Conservation (phyloP, 2,888 invertebrate species). For the Graphium colonna region DNA sequence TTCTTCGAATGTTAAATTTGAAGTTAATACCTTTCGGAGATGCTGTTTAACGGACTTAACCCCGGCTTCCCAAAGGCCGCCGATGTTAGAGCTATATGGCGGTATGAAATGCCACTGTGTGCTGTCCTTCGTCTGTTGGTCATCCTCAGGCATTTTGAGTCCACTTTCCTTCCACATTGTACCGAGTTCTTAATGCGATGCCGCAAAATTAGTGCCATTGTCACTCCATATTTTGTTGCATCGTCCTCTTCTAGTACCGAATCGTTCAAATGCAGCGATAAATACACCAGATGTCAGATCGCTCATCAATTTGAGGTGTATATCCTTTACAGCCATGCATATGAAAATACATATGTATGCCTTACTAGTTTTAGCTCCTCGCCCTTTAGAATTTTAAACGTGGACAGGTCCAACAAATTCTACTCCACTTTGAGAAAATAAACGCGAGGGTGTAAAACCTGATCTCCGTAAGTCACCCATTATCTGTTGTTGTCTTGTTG, state of each 20-base stretch:
- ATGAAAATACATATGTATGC: not conserved
- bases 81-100: too few species aligned
- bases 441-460: slow-evolving; percentile 17
- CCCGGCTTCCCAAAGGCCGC: slow-evolving; percentile 33
- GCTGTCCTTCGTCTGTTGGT: too few species aligned
- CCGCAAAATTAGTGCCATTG: slow-evolving; percentile 3
- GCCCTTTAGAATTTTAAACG: not conserved
- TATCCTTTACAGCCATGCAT: not conserved
- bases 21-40: slow-evolving; percentile 22
- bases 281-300: not conserved
- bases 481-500: too few species aligned
- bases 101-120: too few species aligned
- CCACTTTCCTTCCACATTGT: not conserved
- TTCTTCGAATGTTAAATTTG: slow-evolving; percentile 23
- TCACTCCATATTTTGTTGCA: not conserved
- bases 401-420: slow-evolving; percentile 26
- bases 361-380: not conserved
- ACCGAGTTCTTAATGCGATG: not conserved
- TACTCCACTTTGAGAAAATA: slow-evolving; percentile 23
- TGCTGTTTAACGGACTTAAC: slow-evolving; percentile 30
- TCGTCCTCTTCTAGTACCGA: not conserved
- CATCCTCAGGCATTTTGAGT: too few species aligned
- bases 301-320: not conserved
- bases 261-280: not conserved
- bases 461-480: too few species aligned